These are phyloP conservation scores for Lepidochitona cinerea DNA, from an alignment of 2,888 invertebrate genomes.

Conservation along the genomic window DNA sequence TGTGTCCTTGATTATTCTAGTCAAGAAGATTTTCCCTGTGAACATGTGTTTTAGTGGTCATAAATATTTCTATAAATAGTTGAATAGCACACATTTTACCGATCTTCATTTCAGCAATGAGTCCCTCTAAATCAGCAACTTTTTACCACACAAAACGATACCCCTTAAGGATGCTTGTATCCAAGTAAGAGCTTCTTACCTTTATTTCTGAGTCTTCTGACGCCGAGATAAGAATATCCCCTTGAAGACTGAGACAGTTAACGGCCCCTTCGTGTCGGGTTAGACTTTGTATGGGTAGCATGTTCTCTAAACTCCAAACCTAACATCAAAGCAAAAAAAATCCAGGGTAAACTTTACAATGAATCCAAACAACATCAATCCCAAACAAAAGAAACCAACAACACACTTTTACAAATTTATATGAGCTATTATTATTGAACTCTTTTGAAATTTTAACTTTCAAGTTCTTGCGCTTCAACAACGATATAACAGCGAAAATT, in stretches of 20 bases:
- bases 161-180: neutral
- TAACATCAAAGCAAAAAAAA: conserved; percentile 18
- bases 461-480: too few species aligned
- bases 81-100: too few species aligned
- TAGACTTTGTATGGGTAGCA: conserved; percentile 63
- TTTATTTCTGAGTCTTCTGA: conserved; percentile 66
- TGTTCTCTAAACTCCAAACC: conserved; percentile 67
- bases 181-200: conserved; percentile 37
- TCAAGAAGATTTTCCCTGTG: too few species aligned
- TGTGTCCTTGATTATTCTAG: too few species aligned
- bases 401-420: too few species aligned
- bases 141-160: neutral
- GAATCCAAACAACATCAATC: too few species aligned
- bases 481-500: too few species aligned
- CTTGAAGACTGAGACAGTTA: conserved; percentile 52
- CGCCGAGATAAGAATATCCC: conserved; percentile 60
- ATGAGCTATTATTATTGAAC: too few species aligned
- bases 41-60: neutral
- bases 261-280: conserved; percentile 62
- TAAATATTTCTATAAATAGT: neutral
- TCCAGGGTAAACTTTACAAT: too few species aligned
- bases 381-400: too few species aligned
- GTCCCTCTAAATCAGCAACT: neutral
- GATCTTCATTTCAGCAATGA: too few species aligned
- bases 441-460: too few species aligned